A percentile compares a stretch with the other conserved stretches of the same genome.
phyloP scores from a whole-genome alignment of 1,140 invertebrate species.

The Nomia melanderi region DNA sequence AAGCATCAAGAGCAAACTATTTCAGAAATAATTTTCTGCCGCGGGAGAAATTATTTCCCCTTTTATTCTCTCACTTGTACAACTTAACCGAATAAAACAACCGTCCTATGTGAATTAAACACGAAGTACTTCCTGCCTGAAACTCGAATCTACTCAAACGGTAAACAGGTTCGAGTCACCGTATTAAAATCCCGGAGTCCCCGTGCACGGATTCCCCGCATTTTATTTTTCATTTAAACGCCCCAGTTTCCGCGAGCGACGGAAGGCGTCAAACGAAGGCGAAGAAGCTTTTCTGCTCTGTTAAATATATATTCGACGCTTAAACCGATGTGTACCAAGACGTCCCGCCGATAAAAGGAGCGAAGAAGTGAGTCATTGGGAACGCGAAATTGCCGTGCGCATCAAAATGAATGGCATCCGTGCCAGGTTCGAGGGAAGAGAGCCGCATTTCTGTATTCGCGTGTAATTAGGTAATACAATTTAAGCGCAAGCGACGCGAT shows the following conservation, averaged over 20 bases:
- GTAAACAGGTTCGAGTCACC: constrained; percentile 18
- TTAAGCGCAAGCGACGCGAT: neutral
- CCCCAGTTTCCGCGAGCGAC: constrained; percentile 13
- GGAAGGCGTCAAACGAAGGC: constrained; percentile 50
- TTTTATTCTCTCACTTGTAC: too few species aligned
- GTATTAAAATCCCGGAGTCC: neutral
- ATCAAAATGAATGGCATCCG: neutral
- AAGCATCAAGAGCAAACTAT: too few species aligned
- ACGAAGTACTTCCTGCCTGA: neutral
- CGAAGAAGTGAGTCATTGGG: neutral
- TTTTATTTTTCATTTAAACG: constrained; percentile 24
- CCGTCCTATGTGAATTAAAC: neutral
- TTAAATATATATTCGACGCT: constrained; percentile 61
- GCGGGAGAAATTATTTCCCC: too few species aligned
- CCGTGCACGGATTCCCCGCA: neutral
- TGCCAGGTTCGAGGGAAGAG: neutral
- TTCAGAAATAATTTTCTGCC: too few species aligned
- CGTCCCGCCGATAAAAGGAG: neutral
- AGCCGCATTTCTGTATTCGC: neutral
- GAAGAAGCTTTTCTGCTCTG: constrained; percentile 63
- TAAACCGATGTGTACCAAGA: constrained; percentile 3
- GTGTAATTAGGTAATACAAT: constrained; percentile 21
- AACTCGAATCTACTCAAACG: neutral
- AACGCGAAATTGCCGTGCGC: neutral
- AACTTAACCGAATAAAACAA: neutral